Base-by-base conservation (phyloP, 2,888 invertebrate genomes). In the Yponomeuta sedellus region DNA sequence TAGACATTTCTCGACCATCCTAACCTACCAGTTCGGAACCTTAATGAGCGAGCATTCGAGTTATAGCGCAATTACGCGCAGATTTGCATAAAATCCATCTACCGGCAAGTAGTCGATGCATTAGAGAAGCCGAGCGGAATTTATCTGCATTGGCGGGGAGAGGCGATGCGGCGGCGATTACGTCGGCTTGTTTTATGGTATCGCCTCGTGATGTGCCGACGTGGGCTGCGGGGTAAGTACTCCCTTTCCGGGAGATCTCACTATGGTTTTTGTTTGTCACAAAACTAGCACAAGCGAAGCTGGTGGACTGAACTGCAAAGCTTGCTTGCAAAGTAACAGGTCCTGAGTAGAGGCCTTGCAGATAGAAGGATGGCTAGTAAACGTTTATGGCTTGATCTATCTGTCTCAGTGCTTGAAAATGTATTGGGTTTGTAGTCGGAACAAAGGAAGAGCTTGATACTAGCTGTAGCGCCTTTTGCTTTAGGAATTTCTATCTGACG, bases 21-120 rank as follows among this genome's bases (percentile, higher is more conserved):
- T 64, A 64, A 28, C 64, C 56, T 20, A 34, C 20, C 28, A 25
- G 25, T 39, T 62, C 10, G 63, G 72, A 71, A 72, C 76, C 67
- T 73, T 82, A 83, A 84, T 83, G 82, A 83, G 82, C 75, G 77
- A 77, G 77, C 77, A 76, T 73, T 75, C 73, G 73, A 81, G 74
- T 81, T 78, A 80, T 77, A 72, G 74, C 71, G 80, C 80, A 81
- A 82, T 82, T 82, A 81, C 77, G 71, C 73, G 64, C 34, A 69
- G 75, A 77, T 81, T 81, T 82, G 80, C 83, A 83, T 82, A 78
- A 81, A 77, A 75, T 77, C 75, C 75, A 79, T 76, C 70, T 68
- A 69, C 67, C 67, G 67, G 70, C 71, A 71, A 59, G 59, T 65
- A 65, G 65, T 58, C 65, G 73, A 76, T 76, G 74, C 74, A 68